Evolutionary conservation across 1,140 invertebrate genomes (phyloP), one percentile per base, ranked within the genome.

Genomic region (Archegozetes longisetosus): DNA sequence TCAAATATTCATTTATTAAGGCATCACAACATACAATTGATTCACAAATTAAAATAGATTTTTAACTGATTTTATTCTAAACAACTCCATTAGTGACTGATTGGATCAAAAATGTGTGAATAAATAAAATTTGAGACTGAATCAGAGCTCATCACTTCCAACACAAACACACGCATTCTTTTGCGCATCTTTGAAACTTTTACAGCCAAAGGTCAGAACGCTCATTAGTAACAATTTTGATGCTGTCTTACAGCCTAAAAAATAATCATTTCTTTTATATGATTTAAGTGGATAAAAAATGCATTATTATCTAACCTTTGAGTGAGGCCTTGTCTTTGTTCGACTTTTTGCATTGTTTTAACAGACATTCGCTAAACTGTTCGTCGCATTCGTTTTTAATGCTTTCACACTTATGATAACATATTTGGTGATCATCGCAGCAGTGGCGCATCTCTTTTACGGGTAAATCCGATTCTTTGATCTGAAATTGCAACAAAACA

Each of bases 161-260:
- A 17, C 46, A 58, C 57, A 58, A 6, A 51, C 22, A 53, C 57
- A 58, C 9, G 57, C 47, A 29, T 58, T 47, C n/a, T 25, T 49
- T 46, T 58, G 57, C 17, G 57, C 46, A 24, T 58, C 57, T 32
- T 58, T 58, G 23, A 24, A 58, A 22, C 24, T 40, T 22, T 58
- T 58, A 24, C 57, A 58, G 23, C 57, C 57, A 58, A 58, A 58
- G 13, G 57, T 49, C 17, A 58, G 25, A 20, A 58, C 27, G 6
- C 57, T 47, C 57, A 58, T 58, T n/a, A 58, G 13, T 23, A 58
- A 23, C 24, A 58, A 23, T 40, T 58, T 58, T 9, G 57, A 50
- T 20, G 57, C 57, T 13, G 57, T 58, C 4, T 51, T 24, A 51
- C 57, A 58, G 25, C 48, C 57, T 58, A 46, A 17, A 9, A 9